Base-by-base conservation (phyloP, 2,888 invertebrate species). In the Pomacea canaliculata region DNA sequence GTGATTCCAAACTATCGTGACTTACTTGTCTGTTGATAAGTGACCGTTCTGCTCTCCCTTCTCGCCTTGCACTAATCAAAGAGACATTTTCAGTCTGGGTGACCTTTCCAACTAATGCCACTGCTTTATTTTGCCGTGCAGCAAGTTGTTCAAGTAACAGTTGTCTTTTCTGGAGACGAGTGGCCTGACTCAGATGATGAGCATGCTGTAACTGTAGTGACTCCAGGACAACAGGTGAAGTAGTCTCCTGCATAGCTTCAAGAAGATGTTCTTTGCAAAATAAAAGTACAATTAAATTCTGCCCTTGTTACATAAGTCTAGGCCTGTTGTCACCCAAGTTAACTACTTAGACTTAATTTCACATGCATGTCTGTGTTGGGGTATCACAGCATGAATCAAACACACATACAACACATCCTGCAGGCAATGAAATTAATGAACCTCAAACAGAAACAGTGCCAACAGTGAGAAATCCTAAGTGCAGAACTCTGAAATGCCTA, bases 141-240 rank as follows among this genome's bases (percentile, higher is more conserved):
- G 67, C 73, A 56, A 74, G 76, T 79, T 78, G 48, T 59, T 78
- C 63, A 10, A 62, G 63, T 12, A 76, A 65, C 18, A 71, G 46
- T 63, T 80, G 83, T 69, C 82, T 78, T 63, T 80, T 81, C 66
- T 83, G 84, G 69, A 87, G 79, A 51, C 85, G 78, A 66, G 84
- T 85, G 63, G 84, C 83, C 91, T 95, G 94, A 89, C 94, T 94
- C 7, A 93, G 92, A 85, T 95, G 95, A 87, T 94, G 94, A 84
- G 94, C 93, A 80, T 93, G 93, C 91, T 95, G 95, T 46, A 95
- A 90, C 46, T 93, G 92, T 27, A 95, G 92, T 0, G 95, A 95
- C 89, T 95, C 94, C 46, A 94, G 87, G 7, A 94, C 94, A 74
- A 89, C 83, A 1, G 82, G 76, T 18, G 82, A 84, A 10, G 76